phyloP scores from a whole-genome alignment of 2,888 invertebrate species.

The Ophonus ardosiacus region DNA sequence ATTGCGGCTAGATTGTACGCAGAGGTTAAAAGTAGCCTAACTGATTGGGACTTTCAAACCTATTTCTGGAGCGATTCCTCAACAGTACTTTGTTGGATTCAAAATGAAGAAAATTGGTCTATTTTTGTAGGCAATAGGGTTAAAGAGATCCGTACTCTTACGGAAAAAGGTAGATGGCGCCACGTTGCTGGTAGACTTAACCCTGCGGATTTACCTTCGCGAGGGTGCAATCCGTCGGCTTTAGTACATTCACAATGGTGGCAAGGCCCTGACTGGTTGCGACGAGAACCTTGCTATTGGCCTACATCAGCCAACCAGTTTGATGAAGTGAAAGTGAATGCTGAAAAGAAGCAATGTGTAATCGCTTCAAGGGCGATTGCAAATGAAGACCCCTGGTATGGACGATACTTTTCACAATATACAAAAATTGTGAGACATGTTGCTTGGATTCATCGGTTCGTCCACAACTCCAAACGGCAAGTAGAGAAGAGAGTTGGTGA shows the following conservation, averaged over 20 bases:
- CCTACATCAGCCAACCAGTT: too few relatives aligned
- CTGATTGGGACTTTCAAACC: constrained; percentile 38
- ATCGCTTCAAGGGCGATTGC: not conserved
- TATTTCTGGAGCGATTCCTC: constrained; percentile 68
- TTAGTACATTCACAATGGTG: constrained; percentile 69
- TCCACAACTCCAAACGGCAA: not conserved
- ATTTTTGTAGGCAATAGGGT: constrained; percentile 69
- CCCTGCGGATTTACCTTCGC: constrained; percentile 69
- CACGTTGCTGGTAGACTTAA: constrained; percentile 66
- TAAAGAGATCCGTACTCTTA: constrained; percentile 67
- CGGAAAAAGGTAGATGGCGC: too few relatives aligned
- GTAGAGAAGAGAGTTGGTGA: not conserved
- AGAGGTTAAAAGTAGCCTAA: constrained; percentile 38
- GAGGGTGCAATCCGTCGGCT: constrained; percentile 68
- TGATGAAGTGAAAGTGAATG: not conserved
- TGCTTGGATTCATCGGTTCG: not conserved
- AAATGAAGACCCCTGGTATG: not conserved
- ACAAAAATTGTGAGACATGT: not conserved
- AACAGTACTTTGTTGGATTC: constrained; percentile 68
- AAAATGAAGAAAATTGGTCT: constrained; percentile 65
- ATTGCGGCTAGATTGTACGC: constrained; percentile 67
- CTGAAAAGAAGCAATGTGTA: not conserved
- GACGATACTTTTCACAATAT: not conserved
- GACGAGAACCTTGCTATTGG: too few relatives aligned
- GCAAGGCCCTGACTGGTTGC: constrained; percentile 70